A percentile compares a stretch with the other conserved stretches of the same genome.
phyloP scores from a whole-genome alignment of 2,797 vertebrate species.

The Megalops cyprinoides region DNA sequence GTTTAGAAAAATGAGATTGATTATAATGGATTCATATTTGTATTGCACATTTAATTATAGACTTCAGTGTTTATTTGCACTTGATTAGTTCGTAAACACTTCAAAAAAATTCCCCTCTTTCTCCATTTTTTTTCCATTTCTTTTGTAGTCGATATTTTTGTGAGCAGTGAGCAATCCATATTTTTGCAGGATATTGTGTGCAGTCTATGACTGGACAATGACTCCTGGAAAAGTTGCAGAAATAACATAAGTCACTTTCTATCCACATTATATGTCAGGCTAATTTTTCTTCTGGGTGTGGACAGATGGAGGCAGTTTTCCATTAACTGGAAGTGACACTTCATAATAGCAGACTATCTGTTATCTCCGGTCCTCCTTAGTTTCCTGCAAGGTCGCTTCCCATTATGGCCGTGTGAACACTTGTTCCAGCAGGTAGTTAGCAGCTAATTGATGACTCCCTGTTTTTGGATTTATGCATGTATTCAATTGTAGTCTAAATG shows the following conservation, averaged over 20 bases:
- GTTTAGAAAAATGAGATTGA: too few species aligned
- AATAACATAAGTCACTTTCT: neutral
- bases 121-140: too few species aligned
- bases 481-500: neutral
- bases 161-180: too few species aligned
- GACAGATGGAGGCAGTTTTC: slow-evolving; percentile 1
- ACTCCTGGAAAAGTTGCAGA: neutral
- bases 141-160: too few species aligned
- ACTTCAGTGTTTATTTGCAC: too few species aligned
- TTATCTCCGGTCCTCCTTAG: neutral
- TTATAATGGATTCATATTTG: too few species aligned
- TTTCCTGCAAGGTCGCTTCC: neutral
- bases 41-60: too few species aligned
- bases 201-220: neutral
- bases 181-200: too few species aligned
- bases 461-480: neutral
- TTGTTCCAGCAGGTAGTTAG: neutral
- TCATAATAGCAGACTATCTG: neutral
- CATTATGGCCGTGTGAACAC: neutral
- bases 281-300: neutral
- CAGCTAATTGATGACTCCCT: neutral
- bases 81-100: too few species aligned
- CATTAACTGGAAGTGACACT: neutral
- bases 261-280: neutral
- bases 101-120: too few species aligned